Base-by-base conservation (phyloP, 2,888 invertebrate species). In the Coelinius sp. region DNA sequence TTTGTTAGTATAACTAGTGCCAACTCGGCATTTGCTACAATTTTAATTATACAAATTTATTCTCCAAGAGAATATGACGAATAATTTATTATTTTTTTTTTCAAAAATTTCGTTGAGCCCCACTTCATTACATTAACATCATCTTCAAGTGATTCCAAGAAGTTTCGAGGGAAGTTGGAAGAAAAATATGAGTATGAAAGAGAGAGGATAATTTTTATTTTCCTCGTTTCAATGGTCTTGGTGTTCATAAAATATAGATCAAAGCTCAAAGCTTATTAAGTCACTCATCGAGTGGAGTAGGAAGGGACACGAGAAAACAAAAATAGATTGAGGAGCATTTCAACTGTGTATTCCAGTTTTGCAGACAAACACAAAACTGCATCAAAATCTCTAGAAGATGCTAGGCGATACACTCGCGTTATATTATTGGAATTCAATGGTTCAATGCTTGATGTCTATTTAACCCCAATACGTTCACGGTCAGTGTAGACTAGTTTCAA, bases 301-400 rank as follows among this genome's bases (percentile, higher is more conserved):
- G 14, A 25, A 31, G 20, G 52, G 70, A 77, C 73, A 73, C 5
- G 10, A n/a, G 74, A 75, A 71, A 49, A 76, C 78, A 76, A 80
- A 81, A 81, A 81, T 81, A 81, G 79, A 76, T 78, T 78, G 79
- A 76, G 5, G 12, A 35, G 74, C 73, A 73, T 73, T 73, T 76
- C 70, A 35, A 74, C 73, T 27, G 63, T 38, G 77, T 77, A 78
- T 78, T 78, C 77, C 75, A 74, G 76, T 78, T 77, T 77, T 73
- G 72, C 73, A 74, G 70, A 68, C 68, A 65, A 70, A 72, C 41
- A 27, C 64, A 53, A 31, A 66, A 64, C 38, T 62, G 68, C 75
- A 70, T 74, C 24, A 12, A 52, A 52, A 74, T 65, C 68, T 64
- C 66, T 73, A 2, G 56, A 38, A 20, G 71, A 74, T 73, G 35